phyloP scores from a whole-genome alignment of 2,797 vertebrate genomes.

The Mallotus villosus region DNA sequence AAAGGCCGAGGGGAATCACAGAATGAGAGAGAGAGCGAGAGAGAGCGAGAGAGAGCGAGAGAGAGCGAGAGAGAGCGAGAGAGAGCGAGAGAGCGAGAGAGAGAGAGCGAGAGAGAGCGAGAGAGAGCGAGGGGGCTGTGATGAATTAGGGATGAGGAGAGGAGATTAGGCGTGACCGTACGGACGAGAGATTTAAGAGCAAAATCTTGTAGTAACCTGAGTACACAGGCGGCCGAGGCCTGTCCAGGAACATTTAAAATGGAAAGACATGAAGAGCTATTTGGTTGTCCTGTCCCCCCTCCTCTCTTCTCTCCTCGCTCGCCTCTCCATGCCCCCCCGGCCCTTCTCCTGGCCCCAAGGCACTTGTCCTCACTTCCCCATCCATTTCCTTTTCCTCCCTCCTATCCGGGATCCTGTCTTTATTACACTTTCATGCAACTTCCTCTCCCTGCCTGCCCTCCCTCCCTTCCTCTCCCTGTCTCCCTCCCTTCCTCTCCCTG shows the following conservation, averaged over 20 bases:
- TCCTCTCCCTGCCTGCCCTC: background rate
- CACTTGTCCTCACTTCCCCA: too few species aligned
- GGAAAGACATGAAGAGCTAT: background rate
- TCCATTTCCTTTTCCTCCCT: too few species aligned
- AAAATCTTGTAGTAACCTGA: slow-evolving; percentile 62
- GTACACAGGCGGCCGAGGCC: slow-evolving; percentile 16
- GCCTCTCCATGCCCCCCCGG: too few species aligned
- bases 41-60: background rate
- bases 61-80: background rate
- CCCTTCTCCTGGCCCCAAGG: too few species aligned
- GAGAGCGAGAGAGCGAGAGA: too few species aligned
- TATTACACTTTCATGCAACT: too few species aligned
- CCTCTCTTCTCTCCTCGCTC: too few species aligned
- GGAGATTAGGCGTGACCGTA: slow-evolving; percentile 37
- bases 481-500: too few species aligned
- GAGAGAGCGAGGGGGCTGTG: slow-evolving; percentile 39
- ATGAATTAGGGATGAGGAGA: slow-evolving; percentile 70
- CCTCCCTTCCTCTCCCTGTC: background rate
- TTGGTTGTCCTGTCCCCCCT: slow-evolving; percentile 3
- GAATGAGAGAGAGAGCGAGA: too few species aligned
- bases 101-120: too few species aligned
- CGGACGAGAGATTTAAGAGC: slow-evolving; percentile 65
- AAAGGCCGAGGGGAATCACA: too few species aligned
- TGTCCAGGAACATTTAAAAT: slow-evolving; percentile 44
- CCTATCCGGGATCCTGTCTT: too few species aligned